Evolutionary conservation across 2,888 invertebrate genomes (phyloP).

Genomic region (Asteroscopus sphinx): DNA sequence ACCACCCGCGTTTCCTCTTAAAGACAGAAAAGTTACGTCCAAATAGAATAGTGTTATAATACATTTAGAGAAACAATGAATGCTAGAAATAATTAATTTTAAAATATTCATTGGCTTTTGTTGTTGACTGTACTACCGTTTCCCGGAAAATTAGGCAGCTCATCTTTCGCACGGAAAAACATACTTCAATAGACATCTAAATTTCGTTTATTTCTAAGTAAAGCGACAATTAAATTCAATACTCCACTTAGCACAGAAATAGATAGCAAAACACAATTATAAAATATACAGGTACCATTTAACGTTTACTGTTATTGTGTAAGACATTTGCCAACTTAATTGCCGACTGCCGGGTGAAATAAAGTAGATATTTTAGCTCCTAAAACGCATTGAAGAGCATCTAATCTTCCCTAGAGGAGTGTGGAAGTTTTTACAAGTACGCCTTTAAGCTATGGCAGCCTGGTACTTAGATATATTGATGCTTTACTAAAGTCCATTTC

Average conservation of each 20-base stretch:
- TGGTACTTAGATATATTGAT: slow-evolving; percentile 33
- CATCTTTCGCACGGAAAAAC: too few species aligned
- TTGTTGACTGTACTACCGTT: too few species aligned
- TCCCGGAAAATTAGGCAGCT: too few species aligned
- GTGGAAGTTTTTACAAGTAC: slow-evolving; percentile 33
- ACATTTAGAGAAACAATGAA: too few species aligned
- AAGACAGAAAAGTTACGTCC: too few species aligned
- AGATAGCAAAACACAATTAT: slow-evolving; percentile 23
- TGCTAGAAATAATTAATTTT: too few species aligned
- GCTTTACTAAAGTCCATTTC: not conserved
- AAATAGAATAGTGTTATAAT: too few species aligned
- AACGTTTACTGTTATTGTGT: slow-evolving; percentile 39
- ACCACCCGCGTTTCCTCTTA: too few species aligned
- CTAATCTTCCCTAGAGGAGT: slow-evolving; percentile 17
- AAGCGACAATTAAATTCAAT: not conserved
- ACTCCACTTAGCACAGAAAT: slow-evolving; percentile 4
- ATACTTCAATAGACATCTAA: too few species aligned
- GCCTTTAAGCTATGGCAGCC: slow-evolving; percentile 22
- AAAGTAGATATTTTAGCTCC: slow-evolving; percentile 41
- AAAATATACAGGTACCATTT: slow-evolving; percentile 16
- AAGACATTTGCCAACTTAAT: slow-evolving; percentile 35
- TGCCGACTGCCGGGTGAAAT: slow-evolving; percentile 39
- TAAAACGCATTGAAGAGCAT: slow-evolving; percentile 22
- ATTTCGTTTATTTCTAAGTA: not conserved
- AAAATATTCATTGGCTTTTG: too few species aligned